phyloP scores from a whole-genome alignment of 2,888 invertebrate genomes.

The Bembecia ichneumoniformis region DNA sequence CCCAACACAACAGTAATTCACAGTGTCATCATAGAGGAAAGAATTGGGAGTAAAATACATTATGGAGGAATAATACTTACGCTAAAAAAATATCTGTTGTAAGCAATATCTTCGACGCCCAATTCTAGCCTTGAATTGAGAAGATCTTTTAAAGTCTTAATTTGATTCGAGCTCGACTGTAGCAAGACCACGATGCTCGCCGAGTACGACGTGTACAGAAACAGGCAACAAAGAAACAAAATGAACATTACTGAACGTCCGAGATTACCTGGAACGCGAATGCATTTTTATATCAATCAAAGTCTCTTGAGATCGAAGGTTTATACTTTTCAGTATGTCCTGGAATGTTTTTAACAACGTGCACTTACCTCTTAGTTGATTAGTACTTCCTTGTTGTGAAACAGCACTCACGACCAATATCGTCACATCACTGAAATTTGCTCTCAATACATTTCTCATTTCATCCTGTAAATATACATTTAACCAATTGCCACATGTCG shows the following conservation, averaged over 20 bases:
- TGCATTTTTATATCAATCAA: background rate
- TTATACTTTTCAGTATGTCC: no score
- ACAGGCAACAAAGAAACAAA: slow-evolving; percentile 74
- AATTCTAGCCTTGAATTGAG: slow-evolving; percentile 75
- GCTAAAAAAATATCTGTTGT: slow-evolving; percentile 75
- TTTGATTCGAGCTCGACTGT: slow-evolving; percentile 78
- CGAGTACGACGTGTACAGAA: slow-evolving; percentile 80
- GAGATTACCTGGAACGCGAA: slow-evolving; percentile 38
- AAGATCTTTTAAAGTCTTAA: slow-evolving; percentile 75
- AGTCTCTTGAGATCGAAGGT: background rate
- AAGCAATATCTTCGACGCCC: slow-evolving; percentile 77
- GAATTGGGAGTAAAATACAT: no score
- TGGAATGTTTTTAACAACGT: no score
- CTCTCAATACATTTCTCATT: slow-evolving; percentile 20
- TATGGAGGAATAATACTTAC: slow-evolving; percentile 45
- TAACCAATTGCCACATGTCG: background rate
- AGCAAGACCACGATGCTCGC: slow-evolving; percentile 81
- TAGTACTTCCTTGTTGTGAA: slow-evolving; percentile 71
- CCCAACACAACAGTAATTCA: no score
- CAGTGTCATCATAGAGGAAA: no score
- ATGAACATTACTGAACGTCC: slow-evolving; percentile 75
- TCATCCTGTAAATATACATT: background rate
- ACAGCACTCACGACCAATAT: slow-evolving; percentile 71
- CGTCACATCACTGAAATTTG: slow-evolving; percentile 58
- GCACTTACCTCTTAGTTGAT: slow-evolving; percentile 34